These are phyloP conservation scores for Macquaria australasica DNA, from an alignment of 2,113 vertebrate species.

Conservation along the genomic window DNA sequence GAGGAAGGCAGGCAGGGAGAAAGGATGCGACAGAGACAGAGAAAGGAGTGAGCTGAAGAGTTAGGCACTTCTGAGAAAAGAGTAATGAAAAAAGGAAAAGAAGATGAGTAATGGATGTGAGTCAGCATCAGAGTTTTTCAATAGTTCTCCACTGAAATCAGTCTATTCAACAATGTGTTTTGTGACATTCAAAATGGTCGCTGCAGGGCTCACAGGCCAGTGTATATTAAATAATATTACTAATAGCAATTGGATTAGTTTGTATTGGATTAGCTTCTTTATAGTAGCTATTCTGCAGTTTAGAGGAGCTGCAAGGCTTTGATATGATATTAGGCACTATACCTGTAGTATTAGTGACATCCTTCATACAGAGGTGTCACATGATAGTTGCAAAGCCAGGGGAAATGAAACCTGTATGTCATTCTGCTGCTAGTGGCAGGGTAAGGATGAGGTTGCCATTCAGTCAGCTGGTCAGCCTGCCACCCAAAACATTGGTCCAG, in stretches of 20 bases:
- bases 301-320: background rate
- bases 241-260: background rate
- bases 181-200: background rate
- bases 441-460: background rate
- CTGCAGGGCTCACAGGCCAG: conserved; percentile 6
- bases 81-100: background rate
- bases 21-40: conserved; percentile 26
- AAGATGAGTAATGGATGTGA: conserved; percentile 3
- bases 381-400: conserved; percentile 3
- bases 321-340: background rate
- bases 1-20: conserved; percentile 17
- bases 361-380: background rate
- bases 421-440: background rate
- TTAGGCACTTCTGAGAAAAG: conserved; percentile 1
- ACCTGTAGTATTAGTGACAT: background rate
- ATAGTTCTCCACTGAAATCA: background rate
- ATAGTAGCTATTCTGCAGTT: background rate
- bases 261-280: background rate
- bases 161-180: background rate
- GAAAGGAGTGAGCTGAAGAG: conserved; percentile 18
- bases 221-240: background rate
- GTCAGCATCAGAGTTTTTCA: background rate
- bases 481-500: background rate
- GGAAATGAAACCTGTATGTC: conserved; percentile 6
- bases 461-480: background rate